These are phyloP conservation scores for Aporrectodea caliginosa DNA, from an alignment of 1,140 invertebrate genomes.

Conservation along the genomic window DNA sequence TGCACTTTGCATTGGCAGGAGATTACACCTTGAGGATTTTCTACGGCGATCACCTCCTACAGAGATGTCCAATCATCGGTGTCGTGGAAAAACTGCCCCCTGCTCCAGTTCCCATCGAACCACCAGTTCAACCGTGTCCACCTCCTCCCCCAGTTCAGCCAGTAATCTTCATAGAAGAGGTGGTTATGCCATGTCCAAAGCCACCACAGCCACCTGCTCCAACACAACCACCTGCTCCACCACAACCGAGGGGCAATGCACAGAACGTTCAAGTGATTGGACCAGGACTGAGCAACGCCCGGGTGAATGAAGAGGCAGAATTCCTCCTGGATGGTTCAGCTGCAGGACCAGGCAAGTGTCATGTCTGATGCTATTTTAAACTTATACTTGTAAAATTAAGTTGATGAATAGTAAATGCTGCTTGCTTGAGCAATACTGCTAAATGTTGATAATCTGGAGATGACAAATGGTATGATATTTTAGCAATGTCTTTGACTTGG, in stretches of 20 bases:
- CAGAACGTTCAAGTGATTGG: slow-evolving; percentile 67
- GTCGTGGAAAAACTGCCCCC: not conserved
- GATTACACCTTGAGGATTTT: slow-evolving; percentile 19
- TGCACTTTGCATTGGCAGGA: not conserved
- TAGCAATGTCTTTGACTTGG: too few species aligned
- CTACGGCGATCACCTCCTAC: slow-evolving; percentile 6
- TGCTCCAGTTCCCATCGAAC: not conserved
- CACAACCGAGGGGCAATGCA: slow-evolving; percentile 34
- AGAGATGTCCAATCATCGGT: not conserved
- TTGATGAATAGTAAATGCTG: too few species aligned
- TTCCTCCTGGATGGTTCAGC: slow-evolving; percentile 94
- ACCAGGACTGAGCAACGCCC: slow-evolving; percentile 79
- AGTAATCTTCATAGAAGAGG: not conserved
- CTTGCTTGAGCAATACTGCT: too few species aligned
- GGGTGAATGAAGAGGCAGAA: slow-evolving; percentile 80
- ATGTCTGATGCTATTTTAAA: too few species aligned
- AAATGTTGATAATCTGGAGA: too few species aligned
- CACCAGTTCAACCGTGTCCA: not conserved
- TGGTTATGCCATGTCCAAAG: not conserved
- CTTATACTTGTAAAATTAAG: too few species aligned
- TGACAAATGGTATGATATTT: too few species aligned
- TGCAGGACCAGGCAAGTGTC: slow-evolving; percentile 52
- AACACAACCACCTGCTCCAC: not conserved
- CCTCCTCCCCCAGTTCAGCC: not conserved
- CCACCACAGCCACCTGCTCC: not conserved